Evolutionary conservation across 2,797 vertebrate genomes (phyloP).

Genomic region (Crotalus adamanteus): DNA sequence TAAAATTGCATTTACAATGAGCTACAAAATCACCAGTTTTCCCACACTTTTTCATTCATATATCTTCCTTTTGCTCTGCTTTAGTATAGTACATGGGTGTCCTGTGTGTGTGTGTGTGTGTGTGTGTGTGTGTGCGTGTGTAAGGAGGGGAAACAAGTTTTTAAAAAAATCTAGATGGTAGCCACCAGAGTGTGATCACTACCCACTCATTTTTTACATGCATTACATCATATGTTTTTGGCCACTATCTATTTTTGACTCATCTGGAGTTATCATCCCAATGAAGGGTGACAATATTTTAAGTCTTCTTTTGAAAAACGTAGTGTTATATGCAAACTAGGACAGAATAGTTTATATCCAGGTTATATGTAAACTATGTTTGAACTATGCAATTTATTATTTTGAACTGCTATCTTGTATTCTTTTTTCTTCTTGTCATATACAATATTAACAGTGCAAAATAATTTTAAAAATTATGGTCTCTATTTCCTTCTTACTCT

Average conservation of each 20-base stretch:
- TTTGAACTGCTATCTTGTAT: not conserved
- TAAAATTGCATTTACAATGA: not conserved
- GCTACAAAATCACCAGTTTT: not conserved
- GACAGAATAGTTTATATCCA: not conserved
- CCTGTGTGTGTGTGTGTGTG: not conserved
- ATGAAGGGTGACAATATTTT: not conserved
- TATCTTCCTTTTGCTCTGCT: not conserved
- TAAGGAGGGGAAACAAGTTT: not conserved
- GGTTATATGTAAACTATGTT: not conserved
- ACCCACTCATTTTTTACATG: not conserved
- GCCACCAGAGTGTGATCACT: not conserved
- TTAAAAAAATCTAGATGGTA: not conserved
- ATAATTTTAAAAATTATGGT: not conserved
- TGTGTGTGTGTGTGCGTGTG: too few relatives aligned
- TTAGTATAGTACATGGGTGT: not conserved
- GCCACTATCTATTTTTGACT: not conserved
- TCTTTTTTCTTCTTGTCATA: not conserved
- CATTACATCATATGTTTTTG: not conserved
- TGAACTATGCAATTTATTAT: not conserved
- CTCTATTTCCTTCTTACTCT: not conserved
- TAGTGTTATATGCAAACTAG: not conserved
- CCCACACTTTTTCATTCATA: too few relatives aligned
- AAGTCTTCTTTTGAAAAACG: not conserved
- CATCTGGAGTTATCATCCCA: not conserved
- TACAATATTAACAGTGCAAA: not conserved